These are phyloP conservation scores for Chloromyia formosa DNA, from an alignment of 2,888 invertebrate genomes.

Conservation along the genomic window DNA sequence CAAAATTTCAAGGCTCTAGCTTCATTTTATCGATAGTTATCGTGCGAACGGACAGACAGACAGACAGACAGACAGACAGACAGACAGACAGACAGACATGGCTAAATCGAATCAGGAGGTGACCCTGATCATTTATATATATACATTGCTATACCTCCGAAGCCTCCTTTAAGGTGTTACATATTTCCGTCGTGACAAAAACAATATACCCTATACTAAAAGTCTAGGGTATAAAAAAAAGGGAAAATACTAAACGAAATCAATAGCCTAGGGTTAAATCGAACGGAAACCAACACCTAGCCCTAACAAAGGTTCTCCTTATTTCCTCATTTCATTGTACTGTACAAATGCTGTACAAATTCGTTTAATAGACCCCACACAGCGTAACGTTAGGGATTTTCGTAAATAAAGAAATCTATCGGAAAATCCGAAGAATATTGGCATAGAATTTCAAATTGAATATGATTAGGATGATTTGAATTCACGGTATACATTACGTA, in stretches of 20 bases:
- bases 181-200: too few relatives aligned
- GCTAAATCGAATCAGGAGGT: too few relatives aligned
- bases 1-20: too few relatives aligned
- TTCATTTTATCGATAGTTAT: too few relatives aligned
- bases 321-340: conserved; percentile 6
- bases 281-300: background rate
- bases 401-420: conserved; percentile 25
- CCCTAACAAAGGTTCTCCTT: conserved; percentile 3
- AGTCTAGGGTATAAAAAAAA: too few relatives aligned
- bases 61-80: too few relatives aligned
- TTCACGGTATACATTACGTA: conserved; percentile 25
- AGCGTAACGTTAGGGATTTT: conserved; percentile 7
- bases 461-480: conserved; percentile 40
- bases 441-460: conserved; percentile 38
- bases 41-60: too few relatives aligned
- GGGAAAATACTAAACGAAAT: background rate
- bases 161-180: too few relatives aligned
- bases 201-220: too few relatives aligned
- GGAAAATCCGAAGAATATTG: conserved; percentile 26
- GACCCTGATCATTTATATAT: too few relatives aligned
- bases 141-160: too few relatives aligned
- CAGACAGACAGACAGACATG: too few relatives aligned
- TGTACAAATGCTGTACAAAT: conserved; percentile 4
- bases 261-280: background rate
- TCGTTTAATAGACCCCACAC: conserved; percentile 21